Conservation (phyloP, 1,140 invertebrate genomes). For the Stenopsyche tienmushanensis region DNA sequence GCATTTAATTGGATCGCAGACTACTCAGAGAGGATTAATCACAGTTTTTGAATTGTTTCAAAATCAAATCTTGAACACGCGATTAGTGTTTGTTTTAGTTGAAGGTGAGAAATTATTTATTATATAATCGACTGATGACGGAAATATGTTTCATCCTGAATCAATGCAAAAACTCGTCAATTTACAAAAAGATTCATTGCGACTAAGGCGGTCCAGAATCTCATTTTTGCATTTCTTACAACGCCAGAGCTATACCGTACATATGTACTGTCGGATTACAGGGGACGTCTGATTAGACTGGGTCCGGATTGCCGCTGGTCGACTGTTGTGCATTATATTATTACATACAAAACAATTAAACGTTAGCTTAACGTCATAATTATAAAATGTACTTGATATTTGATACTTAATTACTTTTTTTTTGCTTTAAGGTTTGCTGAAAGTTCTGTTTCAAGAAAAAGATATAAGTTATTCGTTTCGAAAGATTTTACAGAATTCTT, state of each 20-base stretch:
- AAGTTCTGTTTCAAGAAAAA: constrained; percentile 19
- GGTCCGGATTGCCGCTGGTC: too few species aligned
- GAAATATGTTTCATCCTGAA: not conserved
- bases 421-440: not conserved
- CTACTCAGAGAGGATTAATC: constrained; percentile 82
- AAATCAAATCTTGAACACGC: constrained; percentile 78
- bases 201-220: too few species aligned
- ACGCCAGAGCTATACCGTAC: too few species aligned
- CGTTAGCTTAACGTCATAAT: not conserved
- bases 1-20: constrained; percentile 89
- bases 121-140: not conserved
- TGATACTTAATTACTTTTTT: not conserved
- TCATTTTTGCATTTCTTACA: too few species aligned
- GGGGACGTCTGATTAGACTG: too few species aligned
- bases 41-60: constrained; percentile 89
- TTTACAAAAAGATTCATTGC: too few species aligned
- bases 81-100: constrained; percentile 84
- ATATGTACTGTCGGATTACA: too few species aligned
- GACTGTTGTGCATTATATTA: not conserved
- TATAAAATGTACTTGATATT: not conserved
- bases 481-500: not conserved
- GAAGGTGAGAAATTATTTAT: constrained; percentile 63
- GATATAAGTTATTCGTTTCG: not conserved
- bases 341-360: not conserved
- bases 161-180: not conserved